Conservation (phyloP, 2,888 invertebrate species). For the Agrotis ipsilon region DNA sequence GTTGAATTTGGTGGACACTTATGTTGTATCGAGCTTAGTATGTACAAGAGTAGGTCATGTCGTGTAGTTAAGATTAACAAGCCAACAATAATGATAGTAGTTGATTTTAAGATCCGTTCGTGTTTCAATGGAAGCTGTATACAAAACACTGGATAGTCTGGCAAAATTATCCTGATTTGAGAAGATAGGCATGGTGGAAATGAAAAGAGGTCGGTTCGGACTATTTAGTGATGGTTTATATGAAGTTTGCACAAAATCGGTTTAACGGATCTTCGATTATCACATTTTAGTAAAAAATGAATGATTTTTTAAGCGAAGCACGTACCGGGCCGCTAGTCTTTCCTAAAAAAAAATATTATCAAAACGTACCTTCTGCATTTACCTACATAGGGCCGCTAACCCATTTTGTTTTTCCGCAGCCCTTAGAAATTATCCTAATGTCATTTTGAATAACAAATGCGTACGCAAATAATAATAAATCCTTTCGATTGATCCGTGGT, state of each 20-base stretch:
- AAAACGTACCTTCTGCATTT: conserved; percentile 24
- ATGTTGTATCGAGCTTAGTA: not conserved
- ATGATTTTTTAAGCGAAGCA: too few species aligned
- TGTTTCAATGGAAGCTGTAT: too few species aligned
- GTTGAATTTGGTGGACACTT: not conserved
- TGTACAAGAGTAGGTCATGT: not conserved
- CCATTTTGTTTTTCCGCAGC: conserved; percentile 49
- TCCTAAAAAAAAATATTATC: too few species aligned
- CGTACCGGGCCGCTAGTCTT: too few species aligned
- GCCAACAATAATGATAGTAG: not conserved
- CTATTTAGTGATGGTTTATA: too few species aligned
- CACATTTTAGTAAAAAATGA: too few species aligned
- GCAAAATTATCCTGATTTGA: too few species aligned
- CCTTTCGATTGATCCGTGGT: conserved; percentile 20
- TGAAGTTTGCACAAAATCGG: too few species aligned
- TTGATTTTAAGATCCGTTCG: not conserved
- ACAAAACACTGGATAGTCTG: too few species aligned
- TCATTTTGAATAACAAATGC: conserved; percentile 66
- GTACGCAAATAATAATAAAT: conserved; percentile 59
- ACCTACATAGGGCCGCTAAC: not conserved
- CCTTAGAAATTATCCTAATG: conserved; percentile 56
- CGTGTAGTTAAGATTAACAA: not conserved
- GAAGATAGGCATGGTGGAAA: too few species aligned
- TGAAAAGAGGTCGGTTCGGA: too few species aligned
- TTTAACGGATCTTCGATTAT: too few species aligned